Base-by-base conservation (phyloP, 2,888 invertebrate genomes). In the Sphinx pinastri region DNA sequence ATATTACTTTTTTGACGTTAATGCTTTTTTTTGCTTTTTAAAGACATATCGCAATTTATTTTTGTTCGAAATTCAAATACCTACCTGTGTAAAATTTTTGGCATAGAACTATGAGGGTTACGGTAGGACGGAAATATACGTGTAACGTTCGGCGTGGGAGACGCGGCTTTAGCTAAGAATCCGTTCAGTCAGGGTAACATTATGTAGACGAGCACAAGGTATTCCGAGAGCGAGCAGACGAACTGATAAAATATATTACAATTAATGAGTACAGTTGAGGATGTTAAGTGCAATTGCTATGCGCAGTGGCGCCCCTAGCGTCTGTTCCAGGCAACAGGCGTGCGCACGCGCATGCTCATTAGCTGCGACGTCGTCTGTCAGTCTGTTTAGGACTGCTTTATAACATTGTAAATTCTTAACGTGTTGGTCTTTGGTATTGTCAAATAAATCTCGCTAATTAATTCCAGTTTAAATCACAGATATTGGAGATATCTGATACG, bases 351-450 rank as follows among this genome's bases (percentile, higher is more conserved):
- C 83, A 86, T 84, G 78, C 81, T 83, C 85, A 82, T 86, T 85
- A 87, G 79, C 75, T 72, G 74, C 75, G 74, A 70, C 76, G 75
- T 74, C 77, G 81, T 80, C 81, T 77, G 83, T 83, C 84, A 73
- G 84, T 84, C 79, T 79, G 82, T 81, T 77, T 77, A 77, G 85
- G 63, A 85, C 85, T 87, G 84, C 83, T 90, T 89, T 89, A 90
- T 86, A 84, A 84, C 86, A 83, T 84, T 82, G 85, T 88, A 87
- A 87, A 89, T 88, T 81, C 82, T 83, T 84, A 81, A 82, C 79
- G 63, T 63, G 63, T 63, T 63, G 63, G 63, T 49, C 60, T 63
- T 49, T 71, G 71, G 78, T 78, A 77, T 78, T 79, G 79, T 80
- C 78, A 72, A 76, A 82, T 84, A 84, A 84, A 85, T 86, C 81